phyloP scores from a whole-genome alignment of 2,113 vertebrate species.

The Hyperopisus bebe region DNA sequence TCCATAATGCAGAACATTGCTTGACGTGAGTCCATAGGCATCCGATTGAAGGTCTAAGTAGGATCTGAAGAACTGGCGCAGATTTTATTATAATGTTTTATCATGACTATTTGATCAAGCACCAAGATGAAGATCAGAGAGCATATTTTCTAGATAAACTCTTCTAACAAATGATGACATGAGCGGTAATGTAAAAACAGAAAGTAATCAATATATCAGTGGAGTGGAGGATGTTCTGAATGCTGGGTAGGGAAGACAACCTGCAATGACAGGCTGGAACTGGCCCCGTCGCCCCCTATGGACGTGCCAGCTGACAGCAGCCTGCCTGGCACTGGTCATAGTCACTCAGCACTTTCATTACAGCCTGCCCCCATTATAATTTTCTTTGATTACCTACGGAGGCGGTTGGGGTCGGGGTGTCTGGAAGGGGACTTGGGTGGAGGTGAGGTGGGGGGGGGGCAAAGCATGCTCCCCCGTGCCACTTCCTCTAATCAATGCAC shows the following conservation, averaged over 20 bases:
- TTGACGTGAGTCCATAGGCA: neutral
- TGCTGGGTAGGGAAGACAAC: neutral
- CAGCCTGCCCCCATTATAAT: slow-evolving; percentile 1
- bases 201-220: neutral
- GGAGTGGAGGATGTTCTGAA: neutral
- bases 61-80: neutral
- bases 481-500: slow-evolving; percentile 24
- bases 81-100: neutral
- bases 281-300: neutral
- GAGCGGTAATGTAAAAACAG: neutral
- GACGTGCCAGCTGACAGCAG: neutral
- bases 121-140: neutral
- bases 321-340: neutral
- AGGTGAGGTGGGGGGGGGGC: neutral
- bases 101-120: neutral
- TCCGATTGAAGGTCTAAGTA: neutral
- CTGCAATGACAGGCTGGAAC: too few relatives aligned
- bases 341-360: slow-evolving; percentile 13
- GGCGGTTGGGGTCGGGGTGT: neutral
- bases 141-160: neutral
- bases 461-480: neutral
- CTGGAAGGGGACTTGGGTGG: neutral
- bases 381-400: slow-evolving; percentile 7
- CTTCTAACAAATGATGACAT: neutral
- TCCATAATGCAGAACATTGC: neutral